Base-by-base conservation (phyloP, 2,888 invertebrate genomes). In the Monopis laevigella region DNA sequence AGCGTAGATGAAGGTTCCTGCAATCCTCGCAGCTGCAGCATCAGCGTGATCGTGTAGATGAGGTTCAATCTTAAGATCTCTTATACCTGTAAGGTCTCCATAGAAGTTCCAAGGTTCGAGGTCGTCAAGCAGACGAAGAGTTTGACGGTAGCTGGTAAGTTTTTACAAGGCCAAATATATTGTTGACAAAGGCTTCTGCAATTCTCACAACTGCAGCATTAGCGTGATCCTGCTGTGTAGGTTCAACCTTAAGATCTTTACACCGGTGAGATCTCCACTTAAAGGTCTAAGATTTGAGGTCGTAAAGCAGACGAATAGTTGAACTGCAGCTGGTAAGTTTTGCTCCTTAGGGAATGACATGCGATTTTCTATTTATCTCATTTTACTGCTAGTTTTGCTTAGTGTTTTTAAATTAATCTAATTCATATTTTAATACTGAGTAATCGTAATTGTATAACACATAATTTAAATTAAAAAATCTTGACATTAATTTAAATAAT, bases 41-140 rank as follows among this genome's bases (percentile, higher is more conserved):
- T 80, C 52, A 64, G 57, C 42, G 68, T 77, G 10, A 53, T 56
- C 1, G 58, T 78, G 1, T 75, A 78, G 0, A 62, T 54, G 48
- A 55, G 52, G 19, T 73, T 63, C 50, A 73, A 74, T 46, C 60
- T 65, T 1, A 59, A 61, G 46, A 57, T 74, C 3, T 59, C 70
- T 0, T 80, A 74, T 50, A 77, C 71, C 0, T 80, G 78, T 39
- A 78, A 80, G 45, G 78, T 78, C 1, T 78, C 78, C 6, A 68
- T 73, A 0, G 78, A 80, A 28, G 71, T 78, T 0, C 78, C 78
- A 0, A 53, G 78, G 48, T 80, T 80, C 40, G 78, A 74, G 0
- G 72, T 78, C 7, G 78, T 73, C 24, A 78, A 75, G 56, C 65
- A 73, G 45, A 73, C 72, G 2, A 78, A 73, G 53, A 66, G 71